These are phyloP conservation scores for Tyrannus savana DNA, from an alignment of 2,113 vertebrate species.

Conservation along the genomic window DNA sequence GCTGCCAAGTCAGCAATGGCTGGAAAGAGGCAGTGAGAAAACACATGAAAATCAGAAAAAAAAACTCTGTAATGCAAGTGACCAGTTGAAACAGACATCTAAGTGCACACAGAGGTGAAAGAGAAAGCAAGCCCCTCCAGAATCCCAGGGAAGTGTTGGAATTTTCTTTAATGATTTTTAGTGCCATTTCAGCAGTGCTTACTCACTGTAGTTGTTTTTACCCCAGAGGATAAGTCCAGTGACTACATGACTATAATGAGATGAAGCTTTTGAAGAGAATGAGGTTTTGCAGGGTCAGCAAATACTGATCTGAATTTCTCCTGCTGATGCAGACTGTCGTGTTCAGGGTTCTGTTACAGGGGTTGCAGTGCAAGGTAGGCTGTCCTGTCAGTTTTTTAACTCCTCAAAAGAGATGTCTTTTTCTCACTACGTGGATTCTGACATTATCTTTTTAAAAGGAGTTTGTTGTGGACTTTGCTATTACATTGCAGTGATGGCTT, in stretches of 20 bases:
- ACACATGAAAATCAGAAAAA: not conserved
- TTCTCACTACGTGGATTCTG: not conserved
- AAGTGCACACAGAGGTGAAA: not conserved
- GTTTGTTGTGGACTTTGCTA: not conserved
- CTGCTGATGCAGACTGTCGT: not conserved
- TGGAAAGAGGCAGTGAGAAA: not conserved
- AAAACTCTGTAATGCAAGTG: not conserved
- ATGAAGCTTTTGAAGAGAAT: not conserved
- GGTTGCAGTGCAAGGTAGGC: not conserved
- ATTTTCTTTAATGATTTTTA: not conserved
- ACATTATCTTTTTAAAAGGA: not conserved
- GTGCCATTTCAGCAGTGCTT: not conserved
- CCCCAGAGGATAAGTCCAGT: not conserved
- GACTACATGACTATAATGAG: not conserved
- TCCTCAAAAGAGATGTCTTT: not conserved
- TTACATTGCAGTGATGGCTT: not conserved
- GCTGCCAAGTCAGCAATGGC: fast-evolving
- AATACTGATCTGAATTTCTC: not conserved
- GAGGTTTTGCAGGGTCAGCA: not conserved
- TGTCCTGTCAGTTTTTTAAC: fast-evolving
- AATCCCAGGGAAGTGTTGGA: not conserved
- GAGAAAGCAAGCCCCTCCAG: not conserved
- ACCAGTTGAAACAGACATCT: no score
- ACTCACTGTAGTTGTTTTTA: not conserved
- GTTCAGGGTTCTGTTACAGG: fast-evolving